Evolutionary conservation across 2,888 invertebrate species (phyloP).

Genomic region (Byasa hedistus): DNA sequence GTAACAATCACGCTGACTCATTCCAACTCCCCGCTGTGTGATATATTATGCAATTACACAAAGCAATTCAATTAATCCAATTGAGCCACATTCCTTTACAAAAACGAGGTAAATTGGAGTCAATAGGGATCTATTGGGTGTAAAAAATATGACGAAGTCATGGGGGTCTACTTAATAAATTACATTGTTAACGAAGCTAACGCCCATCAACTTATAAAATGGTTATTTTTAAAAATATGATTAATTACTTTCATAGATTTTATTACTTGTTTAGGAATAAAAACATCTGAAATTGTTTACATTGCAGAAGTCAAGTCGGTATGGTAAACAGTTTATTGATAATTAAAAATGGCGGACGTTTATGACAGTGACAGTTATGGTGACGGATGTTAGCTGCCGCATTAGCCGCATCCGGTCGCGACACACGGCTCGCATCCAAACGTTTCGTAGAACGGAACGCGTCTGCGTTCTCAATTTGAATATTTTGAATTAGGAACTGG

Average conservation of each 20-base stretch:
- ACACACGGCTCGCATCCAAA: constrained; percentile 44
- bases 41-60: constrained; percentile 41
- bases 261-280: too few species aligned
- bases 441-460: constrained; percentile 56
- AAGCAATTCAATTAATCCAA: constrained; percentile 62
- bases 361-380: constrained; percentile 39
- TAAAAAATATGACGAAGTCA: constrained; percentile 34
- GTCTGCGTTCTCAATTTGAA: constrained; percentile 58
- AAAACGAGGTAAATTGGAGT: constrained; percentile 52
- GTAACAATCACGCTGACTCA: constrained; percentile 9
- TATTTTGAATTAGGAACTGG: constrained; percentile 42
- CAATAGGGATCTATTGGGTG: constrained; percentile 60
- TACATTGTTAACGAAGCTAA: constrained; percentile 15
- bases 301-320: neutral
- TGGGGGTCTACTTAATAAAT: constrained; percentile 35
- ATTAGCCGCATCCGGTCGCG: constrained; percentile 61
- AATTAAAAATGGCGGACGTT: constrained; percentile 37
- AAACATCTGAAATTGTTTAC: too few species aligned
- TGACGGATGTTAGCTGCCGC: constrained; percentile 65
- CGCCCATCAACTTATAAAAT: neutral
- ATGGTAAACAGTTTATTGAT: constrained; percentile 24
- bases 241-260: too few species aligned
- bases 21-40: constrained; percentile 2
- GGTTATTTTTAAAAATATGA: constrained; percentile 4
- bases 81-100: constrained; percentile 48